These are phyloP conservation scores for Holothuria glaberrima DNA, from an alignment of 35 echinoderm and acorn worm genomes.

Conservation along the genomic window DNA sequence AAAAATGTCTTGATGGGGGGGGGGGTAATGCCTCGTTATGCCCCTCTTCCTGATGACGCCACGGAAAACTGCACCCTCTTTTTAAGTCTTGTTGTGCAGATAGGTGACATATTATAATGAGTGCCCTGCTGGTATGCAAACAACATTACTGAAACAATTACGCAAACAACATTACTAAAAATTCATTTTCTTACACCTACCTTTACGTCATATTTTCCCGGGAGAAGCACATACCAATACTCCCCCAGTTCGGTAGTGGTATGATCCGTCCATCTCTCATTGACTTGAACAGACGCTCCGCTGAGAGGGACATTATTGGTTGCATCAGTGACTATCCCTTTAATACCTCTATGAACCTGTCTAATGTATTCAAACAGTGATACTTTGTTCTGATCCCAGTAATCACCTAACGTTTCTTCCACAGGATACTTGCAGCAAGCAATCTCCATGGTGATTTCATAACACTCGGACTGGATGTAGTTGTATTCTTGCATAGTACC, in stretches of 20 bases:
- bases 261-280: conserved; percentile 43
- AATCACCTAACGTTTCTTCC: conserved; percentile 18
- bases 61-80: too few relatives aligned
- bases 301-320: background rate
- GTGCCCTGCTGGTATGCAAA: too few relatives aligned
- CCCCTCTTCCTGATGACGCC: too few relatives aligned
- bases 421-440: conserved; percentile 85
- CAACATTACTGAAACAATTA: background rate
- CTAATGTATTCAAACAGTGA: conserved; percentile 74
- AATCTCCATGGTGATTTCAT: conserved; percentile 83
- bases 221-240: conserved; percentile 84
- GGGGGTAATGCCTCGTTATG: too few relatives aligned
- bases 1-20: too few relatives aligned
- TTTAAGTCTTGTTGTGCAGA: too few relatives aligned
- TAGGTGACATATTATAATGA: too few relatives aligned
- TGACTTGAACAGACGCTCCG: conserved; percentile 66
- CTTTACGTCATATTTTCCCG: conserved; percentile 69
- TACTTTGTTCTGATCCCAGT: conserved; percentile 75
- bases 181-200: conserved; percentile 34
- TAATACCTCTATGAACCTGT: conserved; percentile 88
- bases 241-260: conserved; percentile 70
- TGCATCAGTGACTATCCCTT: conserved; percentile 67
- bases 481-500: conserved; percentile 96
- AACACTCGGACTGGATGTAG: conserved; percentile 74
- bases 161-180: background rate